Percentiles rank a stretch among this genome's conserved stretches.
Conservation (phyloP, 2,888 invertebrate genomes). For the Teleogryllus oceanicus region DNA sequence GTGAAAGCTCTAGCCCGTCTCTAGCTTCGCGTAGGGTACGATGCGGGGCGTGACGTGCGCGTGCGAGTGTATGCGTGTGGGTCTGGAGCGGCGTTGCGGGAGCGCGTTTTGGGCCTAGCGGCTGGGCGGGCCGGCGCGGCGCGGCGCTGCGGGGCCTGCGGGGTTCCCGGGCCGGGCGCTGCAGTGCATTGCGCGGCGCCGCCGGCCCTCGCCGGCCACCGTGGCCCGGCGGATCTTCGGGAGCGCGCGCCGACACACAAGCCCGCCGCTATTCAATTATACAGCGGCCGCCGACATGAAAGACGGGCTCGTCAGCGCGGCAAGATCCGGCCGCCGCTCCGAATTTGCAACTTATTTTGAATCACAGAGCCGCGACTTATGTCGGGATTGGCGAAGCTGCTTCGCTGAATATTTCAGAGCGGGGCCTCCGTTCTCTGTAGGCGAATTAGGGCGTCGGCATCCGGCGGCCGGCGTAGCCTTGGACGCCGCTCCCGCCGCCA, state of each 20-base stretch:
- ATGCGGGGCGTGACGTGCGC: too few species aligned
- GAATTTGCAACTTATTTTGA: conserved; percentile 10
- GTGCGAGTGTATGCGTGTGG: too few species aligned
- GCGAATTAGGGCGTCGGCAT: not conserved
- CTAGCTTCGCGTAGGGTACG: too few species aligned
- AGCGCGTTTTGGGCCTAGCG: too few species aligned
- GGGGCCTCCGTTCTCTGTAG: conserved; percentile 7
- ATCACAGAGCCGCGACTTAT: conserved; percentile 9
- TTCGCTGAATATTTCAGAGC: not conserved
- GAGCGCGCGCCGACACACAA: not conserved
- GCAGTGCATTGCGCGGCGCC: not conserved
- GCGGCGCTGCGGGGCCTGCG: not conserved
- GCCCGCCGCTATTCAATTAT: conserved; percentile 3
- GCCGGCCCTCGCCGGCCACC: not conserved
- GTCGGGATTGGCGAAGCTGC: conserved; percentile 10
- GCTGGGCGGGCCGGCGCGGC: too few species aligned
- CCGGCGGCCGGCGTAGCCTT: not conserved
- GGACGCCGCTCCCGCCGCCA: not conserved
- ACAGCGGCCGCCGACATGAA: conserved; percentile 7
- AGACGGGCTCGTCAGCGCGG: conserved; percentile 9
- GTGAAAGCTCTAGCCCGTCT: not conserved
- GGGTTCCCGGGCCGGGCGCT: not conserved
- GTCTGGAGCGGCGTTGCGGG: too few species aligned
- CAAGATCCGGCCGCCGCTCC: conserved; percentile 9
- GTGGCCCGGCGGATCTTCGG: not conserved